These are phyloP conservation scores for Allophyes oxyacanthae DNA, from an alignment of 2,888 invertebrate genomes.

Conservation along the genomic window DNA sequence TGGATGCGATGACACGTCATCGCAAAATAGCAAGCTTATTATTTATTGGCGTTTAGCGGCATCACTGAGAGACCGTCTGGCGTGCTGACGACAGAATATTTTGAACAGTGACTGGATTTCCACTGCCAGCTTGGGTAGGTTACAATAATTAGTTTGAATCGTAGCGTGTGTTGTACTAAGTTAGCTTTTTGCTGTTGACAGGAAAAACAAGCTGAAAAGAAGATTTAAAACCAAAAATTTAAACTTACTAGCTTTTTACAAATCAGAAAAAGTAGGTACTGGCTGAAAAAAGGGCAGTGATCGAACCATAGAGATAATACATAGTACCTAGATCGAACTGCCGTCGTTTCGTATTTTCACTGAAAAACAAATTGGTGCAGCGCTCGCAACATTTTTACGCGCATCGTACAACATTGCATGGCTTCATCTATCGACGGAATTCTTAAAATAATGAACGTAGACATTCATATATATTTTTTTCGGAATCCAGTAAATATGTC, in stretches of 20 bases:
- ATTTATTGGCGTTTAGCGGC: constrained; percentile 47
- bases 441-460: constrained; percentile 6
- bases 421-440: constrained; percentile 12
- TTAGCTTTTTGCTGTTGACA: too few relatives aligned
- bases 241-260: too few relatives aligned
- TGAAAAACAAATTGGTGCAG: constrained; percentile 8
- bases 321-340: too few relatives aligned
- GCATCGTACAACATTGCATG: constrained; percentile 5
- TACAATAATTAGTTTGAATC: constrained; percentile 13
- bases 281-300: too few relatives aligned
- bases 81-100: constrained; percentile 34
- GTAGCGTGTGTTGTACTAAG: constrained; percentile 1
- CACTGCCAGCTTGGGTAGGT: constrained; percentile 16
- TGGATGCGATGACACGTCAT: constrained; percentile 44
- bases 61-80: constrained; percentile 16
- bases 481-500: constrained; percentile 9
- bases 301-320: too few relatives aligned
- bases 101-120: constrained; percentile 34
- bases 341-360: constrained; percentile 26
- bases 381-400: constrained; percentile 17
- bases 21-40: constrained; percentile 41
- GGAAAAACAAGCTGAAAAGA: constrained; percentile 8
- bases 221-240: too few relatives aligned
- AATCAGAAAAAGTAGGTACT: too few relatives aligned
- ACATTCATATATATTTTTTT: too few relatives aligned